Evolutionary conservation across 2,113 vertebrate genomes (phyloP).

Genomic region (Regulus satrapa): DNA sequence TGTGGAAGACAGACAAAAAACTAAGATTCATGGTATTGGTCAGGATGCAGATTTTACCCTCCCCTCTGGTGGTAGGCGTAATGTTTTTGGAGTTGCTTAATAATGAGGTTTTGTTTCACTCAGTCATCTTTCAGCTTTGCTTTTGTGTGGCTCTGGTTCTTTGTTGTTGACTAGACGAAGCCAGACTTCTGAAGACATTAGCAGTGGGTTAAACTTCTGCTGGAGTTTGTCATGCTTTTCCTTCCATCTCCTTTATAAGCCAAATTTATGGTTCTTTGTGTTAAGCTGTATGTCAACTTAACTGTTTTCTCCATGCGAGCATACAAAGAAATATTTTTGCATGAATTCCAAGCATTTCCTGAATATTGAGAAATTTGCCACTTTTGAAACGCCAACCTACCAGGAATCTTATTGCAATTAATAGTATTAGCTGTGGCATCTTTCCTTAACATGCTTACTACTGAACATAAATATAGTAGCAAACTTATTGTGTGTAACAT

Average conservation of each 20-base stretch:
- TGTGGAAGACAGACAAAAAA: not conserved
- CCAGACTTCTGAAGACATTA: not conserved
- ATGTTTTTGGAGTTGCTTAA: not conserved
- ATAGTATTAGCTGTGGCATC: not conserved
- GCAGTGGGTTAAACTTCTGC: not conserved
- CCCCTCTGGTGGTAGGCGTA: not conserved
- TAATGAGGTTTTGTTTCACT: not conserved
- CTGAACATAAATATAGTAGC: not conserved
- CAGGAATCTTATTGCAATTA: not conserved
- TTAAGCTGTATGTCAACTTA: not conserved
- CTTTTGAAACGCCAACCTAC: not conserved
- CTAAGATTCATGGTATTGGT: rapidly evolving
- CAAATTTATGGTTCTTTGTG: not conserved
- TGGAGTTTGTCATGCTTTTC: not conserved
- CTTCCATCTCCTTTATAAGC: not conserved
- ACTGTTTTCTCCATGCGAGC: not conserved
- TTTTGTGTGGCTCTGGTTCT: not conserved
- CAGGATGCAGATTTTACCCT: not conserved
- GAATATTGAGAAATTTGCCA: not conserved
- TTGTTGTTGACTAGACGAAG: not conserved
- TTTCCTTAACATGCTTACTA: not conserved
- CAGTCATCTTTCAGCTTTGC: not conserved
- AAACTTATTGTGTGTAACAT: not conserved
- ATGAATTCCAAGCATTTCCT: not conserved
- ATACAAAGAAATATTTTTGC: not conserved